Conservation (phyloP, 1,140 invertebrate species). For the Cardiocondyla obscurior region DNA sequence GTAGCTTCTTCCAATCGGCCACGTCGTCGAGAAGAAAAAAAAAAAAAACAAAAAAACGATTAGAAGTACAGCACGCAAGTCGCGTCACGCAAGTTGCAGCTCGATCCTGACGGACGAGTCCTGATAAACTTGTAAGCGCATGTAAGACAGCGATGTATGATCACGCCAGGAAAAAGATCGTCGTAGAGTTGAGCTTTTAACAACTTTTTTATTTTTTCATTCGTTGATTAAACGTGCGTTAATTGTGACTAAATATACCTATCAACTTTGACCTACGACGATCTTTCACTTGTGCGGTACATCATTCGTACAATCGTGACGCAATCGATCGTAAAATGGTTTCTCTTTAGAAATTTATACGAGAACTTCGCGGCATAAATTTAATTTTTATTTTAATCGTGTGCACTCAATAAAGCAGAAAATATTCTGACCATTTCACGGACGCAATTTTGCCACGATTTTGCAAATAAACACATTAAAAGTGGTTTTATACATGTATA, state of each 20-base stretch:
- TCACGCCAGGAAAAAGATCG: background rate
- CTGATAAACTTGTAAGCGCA: conserved; percentile 28
- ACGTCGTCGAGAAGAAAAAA: conserved; percentile 5
- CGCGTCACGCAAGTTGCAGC: conserved; percentile 7
- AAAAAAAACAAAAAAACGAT: conserved; percentile 32
- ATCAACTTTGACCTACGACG: background rate
- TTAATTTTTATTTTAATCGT: too few species aligned
- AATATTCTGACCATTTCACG: background rate
- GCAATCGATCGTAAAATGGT: conserved; percentile 18
- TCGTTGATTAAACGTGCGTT: background rate
- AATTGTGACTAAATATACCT: background rate
- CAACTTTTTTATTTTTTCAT: background rate
- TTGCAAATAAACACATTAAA: background rate
- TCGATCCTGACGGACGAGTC: background rate
- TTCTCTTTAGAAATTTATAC: background rate
- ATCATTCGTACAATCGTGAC: conserved; percentile 6
- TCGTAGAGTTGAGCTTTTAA: background rate
- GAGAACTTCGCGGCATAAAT: background rate
- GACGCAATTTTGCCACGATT: conserved; percentile 39
- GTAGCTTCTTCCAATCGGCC: conserved; percentile 30
- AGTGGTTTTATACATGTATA: conserved; percentile 9
- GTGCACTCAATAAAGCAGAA: too few species aligned
- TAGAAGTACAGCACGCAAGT: conserved; percentile 20
- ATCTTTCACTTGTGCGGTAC: conserved; percentile 20
- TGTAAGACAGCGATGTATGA: background rate